phyloP scores from a whole-genome alignment of 2,888 invertebrate species.

The Pandemis corylana region DNA sequence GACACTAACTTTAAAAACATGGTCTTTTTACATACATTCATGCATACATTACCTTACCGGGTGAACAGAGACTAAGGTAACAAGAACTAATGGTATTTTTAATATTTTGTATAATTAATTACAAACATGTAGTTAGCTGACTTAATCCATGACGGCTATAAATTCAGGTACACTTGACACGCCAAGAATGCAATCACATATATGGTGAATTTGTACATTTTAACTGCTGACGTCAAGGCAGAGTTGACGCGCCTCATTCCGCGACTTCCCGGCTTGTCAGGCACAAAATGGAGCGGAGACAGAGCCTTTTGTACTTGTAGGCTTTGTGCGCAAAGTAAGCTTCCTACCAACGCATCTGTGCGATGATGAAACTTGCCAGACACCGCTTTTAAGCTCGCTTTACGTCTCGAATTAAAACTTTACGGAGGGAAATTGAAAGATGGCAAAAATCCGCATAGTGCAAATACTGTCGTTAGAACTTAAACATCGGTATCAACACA shows the following conservation, averaged over 20 bases:
- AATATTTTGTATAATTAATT: too few species aligned
- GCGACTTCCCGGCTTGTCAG: conserved; percentile 78
- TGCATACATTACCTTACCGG: too few species aligned
- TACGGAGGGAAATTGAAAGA: conserved; percentile 81
- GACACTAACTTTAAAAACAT: too few species aligned
- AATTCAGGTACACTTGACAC: not conserved
- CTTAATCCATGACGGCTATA: too few species aligned
- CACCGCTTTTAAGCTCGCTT: conserved; percentile 81
- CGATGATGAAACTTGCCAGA: conserved; percentile 85
- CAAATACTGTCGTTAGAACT: conserved; percentile 15
- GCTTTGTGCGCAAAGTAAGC: conserved; percentile 84
- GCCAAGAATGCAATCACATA: conserved; percentile 16
- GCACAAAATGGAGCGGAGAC: conserved; percentile 80
- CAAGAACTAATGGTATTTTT: too few species aligned
- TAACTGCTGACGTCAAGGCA: conserved; percentile 62
- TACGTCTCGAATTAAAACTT: conserved; percentile 83
- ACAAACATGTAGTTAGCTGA: too few species aligned
- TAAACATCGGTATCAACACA: not conserved
- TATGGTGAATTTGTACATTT: conserved; percentile 58
- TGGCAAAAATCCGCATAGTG: conserved; percentile 67
- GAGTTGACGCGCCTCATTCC: conserved; percentile 76
- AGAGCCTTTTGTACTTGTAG: conserved; percentile 81
- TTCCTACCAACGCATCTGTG: conserved; percentile 81
- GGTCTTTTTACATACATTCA: too few species aligned
- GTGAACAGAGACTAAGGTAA: too few species aligned